Evolutionary conservation across 1,140 invertebrate species (phyloP), one percentile per base, ranked within the genome.

Genomic region (Marisa cornuarietis): DNA sequence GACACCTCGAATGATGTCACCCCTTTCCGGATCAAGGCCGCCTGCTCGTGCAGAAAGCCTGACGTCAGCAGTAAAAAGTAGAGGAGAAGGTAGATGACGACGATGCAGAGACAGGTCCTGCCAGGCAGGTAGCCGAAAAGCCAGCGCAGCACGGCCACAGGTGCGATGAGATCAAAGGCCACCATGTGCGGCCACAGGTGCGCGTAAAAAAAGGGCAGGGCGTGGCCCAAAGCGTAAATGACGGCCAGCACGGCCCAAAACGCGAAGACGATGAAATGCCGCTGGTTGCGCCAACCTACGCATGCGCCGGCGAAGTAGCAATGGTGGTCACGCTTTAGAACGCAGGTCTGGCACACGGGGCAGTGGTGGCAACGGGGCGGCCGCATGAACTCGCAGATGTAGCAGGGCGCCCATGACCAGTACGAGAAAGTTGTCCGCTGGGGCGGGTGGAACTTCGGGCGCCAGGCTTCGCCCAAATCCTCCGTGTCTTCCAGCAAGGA

Each of bases 271-370:
- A 96, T 91, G 87, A 98, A 99, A 89, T 96, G 98, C 86, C 97
- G 93, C 85, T 95, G 94, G 91, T 98, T 99, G 71, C 93, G 93
- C 87, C 97, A 95, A 5, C 97, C 97, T 24, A 98, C 92, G 90
- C 97, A 98, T 85, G 94, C 95, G n/a, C 94, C 95, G 42, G 95
- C 95, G 90, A 98, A 98, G 69, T 95, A 94, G 89, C 97, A 99
- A 88, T 99, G 97, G 91, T 99, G 97, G 89, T 99, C 97, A 83
- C 97, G 92, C 89, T 88, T 88, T n/a, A 89, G 79, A 20, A 88
- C 81, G 79, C 88, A 89, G 13, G 65, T 83, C 51, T 80, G 77
- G 62, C 83, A 84, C 52, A 84, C 14, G 2, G 79, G 65, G 71
- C 83, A 84, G 74, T 84, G 83, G 69, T 84, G 83, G 72, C 83